Base-by-base conservation (phyloP, 2,888 invertebrate species). In the Pseudeuparius sepicola region DNA sequence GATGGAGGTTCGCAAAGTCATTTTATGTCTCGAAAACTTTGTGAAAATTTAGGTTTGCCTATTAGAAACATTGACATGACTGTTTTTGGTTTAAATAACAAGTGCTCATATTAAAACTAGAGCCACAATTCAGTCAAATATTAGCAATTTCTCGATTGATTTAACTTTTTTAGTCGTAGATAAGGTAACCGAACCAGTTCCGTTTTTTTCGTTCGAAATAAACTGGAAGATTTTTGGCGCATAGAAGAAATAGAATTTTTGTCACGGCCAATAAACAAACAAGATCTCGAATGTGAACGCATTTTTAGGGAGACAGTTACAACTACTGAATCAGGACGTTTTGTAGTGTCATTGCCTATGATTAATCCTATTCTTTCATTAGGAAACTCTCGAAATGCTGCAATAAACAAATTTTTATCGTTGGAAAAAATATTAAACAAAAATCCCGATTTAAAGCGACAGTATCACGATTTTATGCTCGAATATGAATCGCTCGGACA, bases 401-500 rank as follows among this genome's bases (percentile, higher is more conserved):
- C 39, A 3, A 10, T 33, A 14, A 13, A 26, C 10, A 12, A 33
- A 6, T 39, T 41, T 32, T 14, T 28, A 9, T 11, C 13, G 6
- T 14, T 41, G 3, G 36, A 41, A 24, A 14, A 13, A 23, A 39
- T 14, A 23, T 18, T 36, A 14, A 10, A 9, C 6, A 34, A 28
- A 34, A 20, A 29, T 14, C 14, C 11, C 4, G 7, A 9, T 4
- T 12, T 34, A 7, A 28, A 34, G n/a, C 5, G 11, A 20, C 6
- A 18, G 4, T 39, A 42, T 24, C 10, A 6, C 14, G 20, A 36
- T 5, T 46, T 42, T 20, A 44, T 46, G 23, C 10, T 24, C 3
- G 42, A 46, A 14, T 46, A 40, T 13, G 25, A 23, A 18, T 7
- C 14, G 2, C 25, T 37, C 18, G 38, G 29, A 1, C 40, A 41